phyloP scores from a whole-genome alignment of 2,888 invertebrate species.

The Nymphalis urticae region DNA sequence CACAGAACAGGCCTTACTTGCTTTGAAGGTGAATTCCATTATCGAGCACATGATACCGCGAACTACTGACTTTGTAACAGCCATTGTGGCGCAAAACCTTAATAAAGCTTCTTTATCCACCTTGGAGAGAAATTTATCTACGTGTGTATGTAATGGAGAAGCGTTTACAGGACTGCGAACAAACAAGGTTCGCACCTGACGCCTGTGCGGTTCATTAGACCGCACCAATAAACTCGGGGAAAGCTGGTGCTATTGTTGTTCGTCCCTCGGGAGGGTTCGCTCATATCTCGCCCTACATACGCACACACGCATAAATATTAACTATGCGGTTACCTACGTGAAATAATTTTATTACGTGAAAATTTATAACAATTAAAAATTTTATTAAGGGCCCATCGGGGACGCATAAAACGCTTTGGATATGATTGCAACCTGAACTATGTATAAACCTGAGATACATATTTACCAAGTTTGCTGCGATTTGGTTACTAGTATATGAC shows the following conservation, averaged over 20 bases:
- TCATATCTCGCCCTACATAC: conserved; percentile 68
- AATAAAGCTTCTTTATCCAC: conserved; percentile 30
- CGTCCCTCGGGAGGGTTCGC: conserved; percentile 70
- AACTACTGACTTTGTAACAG: conserved; percentile 71
- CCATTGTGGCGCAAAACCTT: conserved; percentile 52
- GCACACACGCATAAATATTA: conserved; percentile 58
- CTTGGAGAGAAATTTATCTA: conserved; percentile 29
- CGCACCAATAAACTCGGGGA: conserved; percentile 74
- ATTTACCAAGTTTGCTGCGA: no score
- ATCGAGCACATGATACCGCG: conserved; percentile 77
- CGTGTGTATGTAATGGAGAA: conserved; percentile 49
- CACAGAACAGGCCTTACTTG: conserved; percentile 65
- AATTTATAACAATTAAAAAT: not conserved
- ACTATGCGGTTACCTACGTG: conserved; percentile 32
- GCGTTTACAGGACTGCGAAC: conserved; percentile 60
- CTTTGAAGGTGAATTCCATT: conserved; percentile 79
- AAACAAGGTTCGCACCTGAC: conserved; percentile 52
- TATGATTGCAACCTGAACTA: no score
- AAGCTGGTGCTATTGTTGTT: conserved; percentile 75
- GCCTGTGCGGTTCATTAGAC: conserved; percentile 66
- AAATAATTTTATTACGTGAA: conserved; percentile 14
- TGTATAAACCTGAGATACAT: no score
- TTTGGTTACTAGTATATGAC: no score
- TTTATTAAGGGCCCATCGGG: not conserved
- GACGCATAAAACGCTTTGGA: not conserved